These are phyloP conservation scores for Lepus oiostolus DNA, from an alignment of 2,797 vertebrate genomes.

Conservation along the genomic window DNA sequence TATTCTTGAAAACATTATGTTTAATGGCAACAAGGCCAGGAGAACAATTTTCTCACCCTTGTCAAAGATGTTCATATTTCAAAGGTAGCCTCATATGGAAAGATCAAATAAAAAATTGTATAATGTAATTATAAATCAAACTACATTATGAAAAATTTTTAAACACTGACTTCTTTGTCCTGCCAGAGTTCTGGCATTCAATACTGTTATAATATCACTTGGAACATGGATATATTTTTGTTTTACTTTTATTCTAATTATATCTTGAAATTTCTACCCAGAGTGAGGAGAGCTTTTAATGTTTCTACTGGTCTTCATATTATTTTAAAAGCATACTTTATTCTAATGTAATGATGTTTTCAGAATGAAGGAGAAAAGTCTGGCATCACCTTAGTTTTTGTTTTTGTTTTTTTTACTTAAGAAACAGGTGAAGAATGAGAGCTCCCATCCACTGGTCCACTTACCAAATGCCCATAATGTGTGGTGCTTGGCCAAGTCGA, in stretches of 20 bases:
- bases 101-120: slow-evolving; percentile 22
- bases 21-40: background rate
- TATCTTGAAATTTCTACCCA: slow-evolving; percentile 34
- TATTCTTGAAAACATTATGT: slow-evolving; percentile 27
- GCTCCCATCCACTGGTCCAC: too few species aligned
- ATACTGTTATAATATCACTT: background rate
- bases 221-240: background rate
- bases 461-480: too few species aligned
- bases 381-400: slow-evolving; percentile 28
- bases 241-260: slow-evolving; percentile 33
- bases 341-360: slow-evolving; percentile 52
- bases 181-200: slow-evolving; percentile 2
- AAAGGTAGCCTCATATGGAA: slow-evolving; percentile 21
- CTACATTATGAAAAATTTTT: slow-evolving; percentile 10
- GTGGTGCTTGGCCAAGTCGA: too few species aligned
- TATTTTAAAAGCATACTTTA: slow-evolving; percentile 36
- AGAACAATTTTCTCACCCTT: slow-evolving; percentile 13
- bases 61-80: slow-evolving; percentile 45
- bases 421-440: too few species aligned
- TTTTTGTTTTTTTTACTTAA: too few species aligned
- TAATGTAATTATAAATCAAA: slow-evolving; percentile 37
- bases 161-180: slow-evolving; percentile 44
- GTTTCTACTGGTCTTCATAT: slow-evolving; percentile 43
- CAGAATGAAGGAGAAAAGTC: background rate
- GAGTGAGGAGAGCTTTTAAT: slow-evolving; percentile 45